A percentile compares a stretch with the other conserved stretches of the same genome.
Evolutionary conservation across 2,797 vertebrate species (phyloP).

Genomic region (Rousettus madagascariensis): DNA sequence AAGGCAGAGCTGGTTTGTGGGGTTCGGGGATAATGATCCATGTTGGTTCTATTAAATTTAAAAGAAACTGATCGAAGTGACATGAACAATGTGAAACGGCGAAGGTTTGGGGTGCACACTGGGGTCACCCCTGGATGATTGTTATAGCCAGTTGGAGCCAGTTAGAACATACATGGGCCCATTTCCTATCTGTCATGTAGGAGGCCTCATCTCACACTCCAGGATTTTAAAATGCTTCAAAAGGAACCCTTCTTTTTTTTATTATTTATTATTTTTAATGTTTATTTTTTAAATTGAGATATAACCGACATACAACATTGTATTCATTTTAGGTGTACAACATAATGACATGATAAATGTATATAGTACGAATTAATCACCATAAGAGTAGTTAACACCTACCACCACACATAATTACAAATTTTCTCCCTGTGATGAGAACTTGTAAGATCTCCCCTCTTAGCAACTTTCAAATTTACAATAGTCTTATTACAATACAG

Average conservation of each 20-base stretch:
- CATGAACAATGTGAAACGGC: too few relatives aligned
- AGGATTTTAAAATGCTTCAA: not conserved
- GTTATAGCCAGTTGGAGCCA: not conserved
- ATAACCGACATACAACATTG: not conserved
- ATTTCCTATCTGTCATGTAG: not conserved
- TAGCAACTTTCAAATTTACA: not conserved
- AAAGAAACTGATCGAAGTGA: not conserved
- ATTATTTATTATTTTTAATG: not conserved
- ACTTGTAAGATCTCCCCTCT: not conserved
- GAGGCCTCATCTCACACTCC: not conserved
- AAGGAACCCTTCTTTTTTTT: not conserved
- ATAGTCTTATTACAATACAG: too few relatives aligned
- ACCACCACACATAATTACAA: not conserved
- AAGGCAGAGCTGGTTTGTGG: rapidly evolving
- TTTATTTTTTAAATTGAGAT: not conserved
- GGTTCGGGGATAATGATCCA: not conserved
- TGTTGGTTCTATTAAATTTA: not conserved
- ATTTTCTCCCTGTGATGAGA: not conserved
- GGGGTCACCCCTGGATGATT: not conserved
- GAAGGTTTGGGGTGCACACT: not conserved
- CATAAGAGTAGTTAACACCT: not conserved
- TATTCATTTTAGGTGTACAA: not conserved
- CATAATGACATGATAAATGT: not conserved
- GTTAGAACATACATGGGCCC: not conserved
- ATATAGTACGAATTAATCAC: not conserved